phyloP scores from a whole-genome alignment of 2,888 invertebrate genomes.

The Eurois occulta region DNA sequence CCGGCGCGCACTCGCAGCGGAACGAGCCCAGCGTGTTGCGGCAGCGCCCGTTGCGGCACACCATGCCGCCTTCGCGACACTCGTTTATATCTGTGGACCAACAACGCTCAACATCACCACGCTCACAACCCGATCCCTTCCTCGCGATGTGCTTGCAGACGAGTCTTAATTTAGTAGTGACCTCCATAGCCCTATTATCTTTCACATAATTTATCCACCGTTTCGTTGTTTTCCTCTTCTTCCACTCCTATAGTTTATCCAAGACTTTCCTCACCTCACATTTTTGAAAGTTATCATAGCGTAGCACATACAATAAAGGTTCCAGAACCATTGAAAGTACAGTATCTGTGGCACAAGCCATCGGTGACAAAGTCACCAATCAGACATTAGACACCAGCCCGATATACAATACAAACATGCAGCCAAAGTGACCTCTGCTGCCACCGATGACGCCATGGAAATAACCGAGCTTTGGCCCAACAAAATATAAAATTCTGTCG shows the following conservation, averaged over 20 bases:
- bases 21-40: constrained; percentile 95
- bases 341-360: neutral
- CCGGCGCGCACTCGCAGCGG: constrained; percentile 95
- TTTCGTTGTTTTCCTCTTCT: neutral
- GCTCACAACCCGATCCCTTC: neutral
- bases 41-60: constrained; percentile 96
- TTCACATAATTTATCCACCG: neutral
- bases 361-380: neutral
- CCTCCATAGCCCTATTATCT: neutral
- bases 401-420: neutral
- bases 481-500: neutral
- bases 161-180: neutral
- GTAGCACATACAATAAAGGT: neutral
- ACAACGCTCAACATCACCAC: neutral
- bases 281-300: neutral
- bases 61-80: constrained; percentile 95
- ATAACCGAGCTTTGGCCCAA: neutral
- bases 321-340: neutral
- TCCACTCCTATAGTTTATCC: neutral
- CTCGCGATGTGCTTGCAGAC: neutral
- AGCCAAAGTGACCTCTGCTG: neutral
- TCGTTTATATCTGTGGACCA: constrained; percentile 93
- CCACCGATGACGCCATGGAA: neutral
- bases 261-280: neutral
- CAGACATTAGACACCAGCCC: neutral